Base-by-base conservation (phyloP, 2,888 invertebrate genomes). In the Heterodera filipjevi region DNA sequence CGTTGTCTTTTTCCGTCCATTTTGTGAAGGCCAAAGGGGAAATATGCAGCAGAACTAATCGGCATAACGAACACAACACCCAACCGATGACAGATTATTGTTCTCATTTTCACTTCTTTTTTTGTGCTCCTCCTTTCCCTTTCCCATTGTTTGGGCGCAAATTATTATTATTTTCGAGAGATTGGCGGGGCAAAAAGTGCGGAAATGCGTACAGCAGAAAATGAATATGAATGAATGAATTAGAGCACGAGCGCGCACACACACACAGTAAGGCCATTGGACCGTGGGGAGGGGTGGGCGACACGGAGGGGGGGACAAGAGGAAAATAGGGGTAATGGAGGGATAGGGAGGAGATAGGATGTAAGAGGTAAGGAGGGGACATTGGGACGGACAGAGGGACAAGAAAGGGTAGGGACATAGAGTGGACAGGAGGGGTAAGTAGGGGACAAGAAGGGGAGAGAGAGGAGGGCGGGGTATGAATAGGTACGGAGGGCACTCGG, bases 141-240 rank as follows among this genome's bases (percentile, higher is more conserved):
- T 59, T n/a, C 59, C 59, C 59, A 59, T 59, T 59, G n/a, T n/a
- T 59, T 59, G 27, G 27, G 59, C 59, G 59, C 49, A 14, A 49
- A 49, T 49, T 49, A 59, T 59, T n/a, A n/a, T 44, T 44, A 44
- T 12, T 59, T 59, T 59, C 59, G 59, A 59, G 59, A 59, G 59
- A 59, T 59, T 59, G 59, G 8, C 16, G 49, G 59, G 44, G 59
- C 3, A 5, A n/a, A 59, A 59, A 59, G 59, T 59, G 59, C 59
- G 59, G 59, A 59, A 59, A 59, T 59, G 59, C 59, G 59, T 12
- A 59, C n/a, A 19, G 27, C 2, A 39, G 10, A 39, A 39, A 39
- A 39, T 22, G 22, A 53, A 22, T 8, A 59, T 59, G 59, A 59
- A n/a, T 27, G n/a, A 59, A 22, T 44, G 44, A 44, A 44, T n/a